These are phyloP conservation scores for Thunnus albacares DNA, from an alignment of 2,797 vertebrate species.

Conservation along the genomic window DNA sequence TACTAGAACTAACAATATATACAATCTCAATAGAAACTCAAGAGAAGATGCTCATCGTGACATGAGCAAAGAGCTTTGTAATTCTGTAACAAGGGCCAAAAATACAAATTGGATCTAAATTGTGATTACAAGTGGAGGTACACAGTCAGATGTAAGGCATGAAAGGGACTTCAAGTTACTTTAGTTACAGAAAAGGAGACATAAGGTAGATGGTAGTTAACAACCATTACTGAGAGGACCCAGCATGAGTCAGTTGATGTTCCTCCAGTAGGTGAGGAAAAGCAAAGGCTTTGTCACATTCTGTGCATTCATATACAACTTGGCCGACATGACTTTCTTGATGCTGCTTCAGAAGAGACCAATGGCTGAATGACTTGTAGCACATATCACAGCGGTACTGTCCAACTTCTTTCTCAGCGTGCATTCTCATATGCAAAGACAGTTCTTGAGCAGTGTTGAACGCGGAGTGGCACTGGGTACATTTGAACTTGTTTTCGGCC, in stretches of 20 bases:
- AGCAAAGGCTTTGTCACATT: slow-evolving; percentile 90
- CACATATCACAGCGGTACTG: slow-evolving; percentile 88
- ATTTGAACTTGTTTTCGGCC: slow-evolving; percentile 53
- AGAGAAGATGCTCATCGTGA: slow-evolving; percentile 16
- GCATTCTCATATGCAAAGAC: slow-evolving; percentile 77
- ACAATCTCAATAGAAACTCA: slow-evolving; percentile 45
- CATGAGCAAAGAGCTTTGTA: slow-evolving; percentile 3
- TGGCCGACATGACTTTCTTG: slow-evolving; percentile 88
- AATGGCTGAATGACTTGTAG: slow-evolving; percentile 83
- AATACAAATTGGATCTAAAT: slow-evolving; percentile 34
- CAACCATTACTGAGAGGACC: slow-evolving; percentile 54
- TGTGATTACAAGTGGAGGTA: slow-evolving; percentile 38
- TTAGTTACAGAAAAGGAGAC: slow-evolving; percentile 10
- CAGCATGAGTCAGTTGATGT: slow-evolving; percentile 83
- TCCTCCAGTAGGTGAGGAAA: slow-evolving; percentile 86
- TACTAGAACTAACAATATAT: slow-evolving; percentile 48
- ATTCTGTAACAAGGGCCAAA: slow-evolving; percentile 26
- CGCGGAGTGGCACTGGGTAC: slow-evolving; percentile 66
- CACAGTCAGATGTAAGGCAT: slow-evolving; percentile 57
- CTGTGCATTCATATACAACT: slow-evolving; percentile 89
- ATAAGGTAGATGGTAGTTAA: slow-evolving; percentile 36
- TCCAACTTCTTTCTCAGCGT: slow-evolving; percentile 72
- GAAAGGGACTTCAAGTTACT: slow-evolving; percentile 50
- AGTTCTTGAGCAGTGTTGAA: slow-evolving; percentile 72
- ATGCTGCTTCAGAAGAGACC: slow-evolving; percentile 80